phyloP scores from a whole-genome alignment of 2,113 vertebrate genomes.

The Turdus rufiventris region DNA sequence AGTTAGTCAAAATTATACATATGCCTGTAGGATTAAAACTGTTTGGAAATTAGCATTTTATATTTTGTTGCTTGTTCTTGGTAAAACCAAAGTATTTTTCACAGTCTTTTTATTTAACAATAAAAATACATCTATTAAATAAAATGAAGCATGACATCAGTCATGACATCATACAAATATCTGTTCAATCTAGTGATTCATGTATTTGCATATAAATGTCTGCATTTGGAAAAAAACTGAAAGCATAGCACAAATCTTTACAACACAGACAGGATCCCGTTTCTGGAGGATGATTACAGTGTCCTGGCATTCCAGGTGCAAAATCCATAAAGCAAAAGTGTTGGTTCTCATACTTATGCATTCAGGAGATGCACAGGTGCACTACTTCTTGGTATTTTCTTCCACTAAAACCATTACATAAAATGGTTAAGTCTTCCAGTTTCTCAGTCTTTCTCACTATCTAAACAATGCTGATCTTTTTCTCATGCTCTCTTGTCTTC shows the following conservation, averaged over 20 bases:
- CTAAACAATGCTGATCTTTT: background rate
- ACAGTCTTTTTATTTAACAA: background rate
- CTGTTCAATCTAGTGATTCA: background rate
- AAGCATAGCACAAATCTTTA: background rate
- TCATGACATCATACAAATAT: background rate
- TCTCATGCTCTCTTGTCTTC: background rate
- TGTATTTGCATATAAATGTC: background rate
- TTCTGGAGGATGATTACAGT: background rate
- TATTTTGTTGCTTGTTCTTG: background rate
- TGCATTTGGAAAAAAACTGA: background rate
- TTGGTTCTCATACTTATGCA: background rate
- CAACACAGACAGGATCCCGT: background rate
- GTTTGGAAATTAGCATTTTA: background rate
- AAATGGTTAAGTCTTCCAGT: background rate
- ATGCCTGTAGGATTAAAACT: background rate
- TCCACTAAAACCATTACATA: background rate
- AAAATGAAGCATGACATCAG: background rate
- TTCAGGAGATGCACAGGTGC: background rate
- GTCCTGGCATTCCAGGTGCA: background rate
- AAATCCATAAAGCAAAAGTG: background rate
- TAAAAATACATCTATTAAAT: background rate
- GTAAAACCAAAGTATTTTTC: background rate
- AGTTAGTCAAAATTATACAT: background rate
- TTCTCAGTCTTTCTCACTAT: background rate
- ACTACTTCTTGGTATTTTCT: background rate